A percentile compares a stretch with the other conserved stretches of the same genome.
Evolutionary conservation across 2,797 vertebrate genomes (phyloP).

Genomic region (Coccyzus lansbergi): DNA sequence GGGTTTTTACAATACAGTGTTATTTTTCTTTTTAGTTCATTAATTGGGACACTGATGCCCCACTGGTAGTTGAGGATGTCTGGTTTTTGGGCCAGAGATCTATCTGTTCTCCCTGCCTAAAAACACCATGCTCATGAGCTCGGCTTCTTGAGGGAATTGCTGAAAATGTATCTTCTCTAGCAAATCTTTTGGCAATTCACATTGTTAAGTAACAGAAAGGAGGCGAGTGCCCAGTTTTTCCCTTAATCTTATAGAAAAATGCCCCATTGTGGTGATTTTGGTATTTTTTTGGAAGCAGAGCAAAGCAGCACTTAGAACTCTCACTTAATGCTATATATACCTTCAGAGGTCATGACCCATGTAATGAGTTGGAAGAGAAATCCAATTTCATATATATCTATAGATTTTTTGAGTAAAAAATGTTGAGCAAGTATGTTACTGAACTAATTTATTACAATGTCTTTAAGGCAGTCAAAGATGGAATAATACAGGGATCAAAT

Average conservation of each 20-base stretch:
- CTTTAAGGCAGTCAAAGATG: not conserved
- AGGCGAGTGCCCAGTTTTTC: not conserved
- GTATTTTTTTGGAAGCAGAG: not conserved
- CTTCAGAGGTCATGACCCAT: not conserved
- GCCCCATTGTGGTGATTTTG: not conserved
- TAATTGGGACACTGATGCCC: not conserved
- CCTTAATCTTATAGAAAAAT: not conserved
- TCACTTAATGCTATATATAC: not conserved
- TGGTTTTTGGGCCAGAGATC: not conserved
- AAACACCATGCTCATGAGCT: not conserved
- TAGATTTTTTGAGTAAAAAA: not conserved
- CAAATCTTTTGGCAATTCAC: not conserved
- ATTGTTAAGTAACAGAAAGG: not conserved
- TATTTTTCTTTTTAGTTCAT: not conserved
- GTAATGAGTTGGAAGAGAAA: not conserved
- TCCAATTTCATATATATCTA: not conserved
- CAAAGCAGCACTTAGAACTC: not conserved
- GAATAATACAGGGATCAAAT: not conserved
- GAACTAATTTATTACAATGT: not conserved
- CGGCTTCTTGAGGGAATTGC: not conserved
- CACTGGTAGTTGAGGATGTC: not conserved
- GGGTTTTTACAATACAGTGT: not conserved
- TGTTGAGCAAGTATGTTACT: not conserved
- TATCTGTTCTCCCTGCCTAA: not conserved
- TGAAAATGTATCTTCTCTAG: not conserved